phyloP scores from a whole-genome alignment of 2,888 invertebrate genomes.

The Atrina japonica region DNA sequence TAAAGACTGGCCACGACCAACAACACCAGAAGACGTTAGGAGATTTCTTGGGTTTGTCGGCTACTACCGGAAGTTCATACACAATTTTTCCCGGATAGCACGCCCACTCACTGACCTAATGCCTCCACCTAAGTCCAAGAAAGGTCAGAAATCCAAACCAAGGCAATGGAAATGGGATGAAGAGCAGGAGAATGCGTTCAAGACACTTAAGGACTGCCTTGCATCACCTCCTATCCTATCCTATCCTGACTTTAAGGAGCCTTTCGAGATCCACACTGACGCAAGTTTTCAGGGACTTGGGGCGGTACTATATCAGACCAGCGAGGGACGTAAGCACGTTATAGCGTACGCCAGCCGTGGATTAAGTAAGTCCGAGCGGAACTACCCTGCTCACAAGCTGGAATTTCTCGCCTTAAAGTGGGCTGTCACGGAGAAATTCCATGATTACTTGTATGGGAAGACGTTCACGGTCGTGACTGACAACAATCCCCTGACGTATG shows the following conservation, averaged over 20 bases:
- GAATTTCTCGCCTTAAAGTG: slow-evolving; percentile 38
- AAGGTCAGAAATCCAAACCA: too few relatives aligned
- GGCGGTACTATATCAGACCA: slow-evolving; percentile 26
- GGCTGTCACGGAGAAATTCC: slow-evolving; percentile 39
- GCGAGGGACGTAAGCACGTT: slow-evolving; percentile 1
- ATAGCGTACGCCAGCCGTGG: slow-evolving; percentile 32
- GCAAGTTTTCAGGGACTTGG: slow-evolving; percentile 37
- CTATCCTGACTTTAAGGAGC: slow-evolving; percentile 28
- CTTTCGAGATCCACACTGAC: slow-evolving; percentile 32
- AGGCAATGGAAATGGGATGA: too few relatives aligned
- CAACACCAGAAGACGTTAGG: too few relatives aligned
- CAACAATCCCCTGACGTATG: too few relatives aligned
- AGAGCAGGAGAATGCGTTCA: slow-evolving; percentile 25
- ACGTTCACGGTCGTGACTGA: slow-evolving; percentile 29
- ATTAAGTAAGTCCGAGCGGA: slow-evolving; percentile 27
- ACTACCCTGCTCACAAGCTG: too few relatives aligned
- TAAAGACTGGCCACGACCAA: too few relatives aligned
- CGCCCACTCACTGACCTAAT: too few relatives aligned
- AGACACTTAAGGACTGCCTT: slow-evolving; percentile 11
- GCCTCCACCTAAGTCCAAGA: too few relatives aligned
- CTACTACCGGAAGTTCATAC: too few relatives aligned
- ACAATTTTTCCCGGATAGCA: too few relatives aligned
- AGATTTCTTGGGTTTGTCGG: too few relatives aligned
- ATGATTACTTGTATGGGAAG: slow-evolving; percentile 32
- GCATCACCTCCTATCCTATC: slow-evolving; percentile 21